Evolutionary conservation across 2,888 invertebrate species (phyloP).

Genomic region (Cremastobaeus sp.): DNA sequence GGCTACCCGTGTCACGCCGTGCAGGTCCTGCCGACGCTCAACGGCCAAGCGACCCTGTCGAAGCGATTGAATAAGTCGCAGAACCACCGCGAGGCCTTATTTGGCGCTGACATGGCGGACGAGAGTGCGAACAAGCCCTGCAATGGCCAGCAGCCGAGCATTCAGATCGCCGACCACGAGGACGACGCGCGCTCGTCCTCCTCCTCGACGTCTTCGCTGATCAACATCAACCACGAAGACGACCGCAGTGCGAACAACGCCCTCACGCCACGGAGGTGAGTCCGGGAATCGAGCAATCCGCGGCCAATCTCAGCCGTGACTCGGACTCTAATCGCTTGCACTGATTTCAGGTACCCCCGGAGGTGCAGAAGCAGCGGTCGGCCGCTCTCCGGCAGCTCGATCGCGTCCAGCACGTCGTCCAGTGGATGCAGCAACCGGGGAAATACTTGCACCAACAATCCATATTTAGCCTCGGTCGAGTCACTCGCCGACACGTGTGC

Average conservation of each 20-base stretch:
- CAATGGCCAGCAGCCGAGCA: slow-evolving; percentile 7
- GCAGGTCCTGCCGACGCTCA: slow-evolving; percentile 64
- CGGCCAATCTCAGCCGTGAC: not conserved
- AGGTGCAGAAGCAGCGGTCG: slow-evolving; percentile 80
- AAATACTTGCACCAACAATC: slow-evolving; percentile 84
- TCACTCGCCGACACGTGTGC: slow-evolving; percentile 90
- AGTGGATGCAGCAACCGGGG: slow-evolving; percentile 80
- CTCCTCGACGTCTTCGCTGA: slow-evolving; percentile 43
- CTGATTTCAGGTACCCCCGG: slow-evolving; percentile 79
- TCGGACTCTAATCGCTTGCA: no score
- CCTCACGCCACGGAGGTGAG: slow-evolving; percentile 72
- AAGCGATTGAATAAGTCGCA: slow-evolving; percentile 73
- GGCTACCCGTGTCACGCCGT: slow-evolving; percentile 67
- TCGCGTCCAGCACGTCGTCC: slow-evolving; percentile 82
- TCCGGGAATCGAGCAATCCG: not conserved
- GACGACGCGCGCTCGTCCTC: slow-evolving; percentile 44
- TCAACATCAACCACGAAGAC: slow-evolving; percentile 44
- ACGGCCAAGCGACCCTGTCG: slow-evolving; percentile 71
- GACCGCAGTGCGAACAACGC: slow-evolving; percentile 73
- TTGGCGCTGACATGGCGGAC: slow-evolving; percentile 62
- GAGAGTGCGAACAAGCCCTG: slow-evolving; percentile 49
- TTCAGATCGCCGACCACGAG: slow-evolving; percentile 50
- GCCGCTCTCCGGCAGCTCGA: slow-evolving; percentile 87
- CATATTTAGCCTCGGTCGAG: slow-evolving; percentile 92
- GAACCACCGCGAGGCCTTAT: slow-evolving; percentile 71